Percentiles rank a stretch among this genome's conserved stretches.
phyloP scores from a whole-genome alignment of 2,888 invertebrate species.

The Mesochorus sp. region DNA sequence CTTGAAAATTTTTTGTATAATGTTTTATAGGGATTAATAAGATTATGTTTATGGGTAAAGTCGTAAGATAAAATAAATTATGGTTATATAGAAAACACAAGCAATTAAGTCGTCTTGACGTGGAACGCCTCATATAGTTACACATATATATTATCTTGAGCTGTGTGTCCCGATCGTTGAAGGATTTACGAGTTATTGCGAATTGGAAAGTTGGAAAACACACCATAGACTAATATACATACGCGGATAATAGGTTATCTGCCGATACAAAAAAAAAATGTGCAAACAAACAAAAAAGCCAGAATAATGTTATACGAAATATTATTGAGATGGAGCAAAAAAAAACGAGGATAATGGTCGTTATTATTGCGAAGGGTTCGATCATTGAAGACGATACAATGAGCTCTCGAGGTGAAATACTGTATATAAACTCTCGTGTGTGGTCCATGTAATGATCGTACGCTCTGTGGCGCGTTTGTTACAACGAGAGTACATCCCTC shows the following conservation, averaged over 20 bases:
- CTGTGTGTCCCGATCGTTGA: constrained; percentile 38
- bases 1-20: no score
- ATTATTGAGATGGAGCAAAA: constrained; percentile 1
- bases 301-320: constrained; percentile 18
- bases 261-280: not conserved
- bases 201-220: constrained; percentile 59
- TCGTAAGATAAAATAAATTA: no score
- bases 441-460: constrained; percentile 54
- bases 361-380: constrained; percentile 47
- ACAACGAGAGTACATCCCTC: constrained; percentile 65
- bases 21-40: no score
- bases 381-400: constrained; percentile 57
- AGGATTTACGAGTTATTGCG: constrained; percentile 53
- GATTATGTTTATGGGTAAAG: no score
- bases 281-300: not conserved
- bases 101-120: not conserved
- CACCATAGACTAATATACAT: constrained; percentile 26
- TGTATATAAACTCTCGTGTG: constrained; percentile 47
- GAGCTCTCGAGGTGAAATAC: constrained; percentile 43
- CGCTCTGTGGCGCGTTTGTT: constrained; percentile 37
- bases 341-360: constrained; percentile 14
- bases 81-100: not conserved
- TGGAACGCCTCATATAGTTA: constrained; percentile 7
- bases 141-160: not conserved
- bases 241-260: not conserved